phyloP scores from a whole-genome alignment of 1,140 invertebrate genomes.

The Drosophila orosa region DNA sequence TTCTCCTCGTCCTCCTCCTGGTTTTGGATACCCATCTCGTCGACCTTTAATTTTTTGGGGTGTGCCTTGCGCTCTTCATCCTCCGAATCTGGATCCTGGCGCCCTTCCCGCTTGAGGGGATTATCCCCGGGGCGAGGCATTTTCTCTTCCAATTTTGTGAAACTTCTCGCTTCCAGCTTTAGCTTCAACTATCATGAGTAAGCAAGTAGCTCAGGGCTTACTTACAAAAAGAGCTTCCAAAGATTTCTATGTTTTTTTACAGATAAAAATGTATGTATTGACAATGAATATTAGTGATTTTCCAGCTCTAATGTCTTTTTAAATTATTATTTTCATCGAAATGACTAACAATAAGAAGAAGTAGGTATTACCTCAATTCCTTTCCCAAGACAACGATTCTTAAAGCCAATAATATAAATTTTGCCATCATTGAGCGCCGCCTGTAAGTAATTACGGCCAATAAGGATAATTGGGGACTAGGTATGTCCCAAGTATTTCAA shows the following conservation, averaged over 20 bases:
- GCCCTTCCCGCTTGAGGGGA: too few relatives aligned
- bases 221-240: too few relatives aligned
- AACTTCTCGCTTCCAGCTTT: too few relatives aligned
- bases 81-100: too few relatives aligned
- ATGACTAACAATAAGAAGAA: too few relatives aligned
- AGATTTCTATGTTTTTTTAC: too few relatives aligned
- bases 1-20: conserved; percentile 39
- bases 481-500: conserved; percentile 15
- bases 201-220: background rate
- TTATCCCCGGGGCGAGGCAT: conserved; percentile 64
- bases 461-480: conserved; percentile 2
- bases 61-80: too few relatives aligned
- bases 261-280: too few relatives aligned
- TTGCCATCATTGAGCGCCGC: background rate
- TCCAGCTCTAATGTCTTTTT: too few relatives aligned
- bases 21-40: conserved; percentile 27
- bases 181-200: background rate
- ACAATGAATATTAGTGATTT: too few relatives aligned
- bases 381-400: background rate
- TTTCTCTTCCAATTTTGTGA: background rate
- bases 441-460: conserved; percentile 6
- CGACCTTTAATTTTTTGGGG: too few relatives aligned
- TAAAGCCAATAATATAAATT: background rate
- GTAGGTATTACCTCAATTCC: background rate
- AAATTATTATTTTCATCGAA: too few relatives aligned